Conservation (phyloP, 2,113 vertebrate species). For the Epinephelus moara region DNA sequence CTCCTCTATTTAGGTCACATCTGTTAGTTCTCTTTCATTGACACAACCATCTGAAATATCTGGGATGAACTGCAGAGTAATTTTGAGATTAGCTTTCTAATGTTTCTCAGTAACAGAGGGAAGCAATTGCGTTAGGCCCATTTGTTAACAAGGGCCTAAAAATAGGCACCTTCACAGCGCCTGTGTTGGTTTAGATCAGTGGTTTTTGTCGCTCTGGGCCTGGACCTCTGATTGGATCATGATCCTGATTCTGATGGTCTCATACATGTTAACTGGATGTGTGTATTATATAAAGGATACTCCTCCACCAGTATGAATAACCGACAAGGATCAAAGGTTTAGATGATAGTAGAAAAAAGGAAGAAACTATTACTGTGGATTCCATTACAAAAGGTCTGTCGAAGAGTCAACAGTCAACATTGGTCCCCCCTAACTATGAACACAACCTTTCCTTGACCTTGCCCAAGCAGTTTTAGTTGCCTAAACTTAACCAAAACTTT, state of each 20-base stretch:
- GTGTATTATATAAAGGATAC: not conserved
- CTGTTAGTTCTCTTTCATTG: constrained; percentile 73
- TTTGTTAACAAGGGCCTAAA: constrained; percentile 73
- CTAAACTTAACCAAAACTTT: not conserved
- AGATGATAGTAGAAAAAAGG: not conserved
- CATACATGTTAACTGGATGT: constrained; percentile 16
- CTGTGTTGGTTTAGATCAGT: constrained; percentile 23
- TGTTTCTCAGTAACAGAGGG: constrained; percentile 73
- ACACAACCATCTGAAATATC: constrained; percentile 76
- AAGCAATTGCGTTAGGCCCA: constrained; percentile 61
- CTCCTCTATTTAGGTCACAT: constrained; percentile 71
- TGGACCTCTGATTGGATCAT: constrained; percentile 1
- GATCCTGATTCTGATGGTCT: constrained; percentile 17
- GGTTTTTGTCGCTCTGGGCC: constrained; percentile 20
- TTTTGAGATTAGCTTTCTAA: constrained; percentile 83
- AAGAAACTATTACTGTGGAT: not conserved
- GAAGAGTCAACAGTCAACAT: not conserved
- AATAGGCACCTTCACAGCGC: constrained; percentile 51
- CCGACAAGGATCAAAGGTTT: not conserved
- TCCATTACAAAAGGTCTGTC: not conserved
- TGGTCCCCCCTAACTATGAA: not conserved
- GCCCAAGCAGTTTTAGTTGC: not conserved
- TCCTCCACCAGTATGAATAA: not conserved
- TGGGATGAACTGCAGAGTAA: constrained; percentile 75
- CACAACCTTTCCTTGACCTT: not conserved